Evolutionary conservation across 2,113 vertebrate genomes (phyloP).

Genomic region (Piaya cayana): DNA sequence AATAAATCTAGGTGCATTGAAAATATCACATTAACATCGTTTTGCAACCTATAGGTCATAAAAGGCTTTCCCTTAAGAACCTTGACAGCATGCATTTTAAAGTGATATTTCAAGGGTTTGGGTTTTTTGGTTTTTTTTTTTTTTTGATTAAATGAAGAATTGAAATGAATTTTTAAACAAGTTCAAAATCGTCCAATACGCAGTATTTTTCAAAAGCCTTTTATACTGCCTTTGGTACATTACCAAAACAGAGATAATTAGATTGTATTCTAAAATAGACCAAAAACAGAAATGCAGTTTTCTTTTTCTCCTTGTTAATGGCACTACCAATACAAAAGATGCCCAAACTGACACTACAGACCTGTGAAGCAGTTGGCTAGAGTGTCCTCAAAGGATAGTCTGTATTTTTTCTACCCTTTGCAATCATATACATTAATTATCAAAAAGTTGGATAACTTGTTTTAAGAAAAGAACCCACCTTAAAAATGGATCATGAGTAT

Average conservation of each 20-base stretch:
- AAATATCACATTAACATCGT: slow-evolving; percentile 30
- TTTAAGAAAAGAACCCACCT: slow-evolving; percentile 76
- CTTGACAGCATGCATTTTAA: slow-evolving; percentile 52
- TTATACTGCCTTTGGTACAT: background rate
- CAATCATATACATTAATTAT: slow-evolving; percentile 69
- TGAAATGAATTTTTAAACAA: slow-evolving; percentile 40
- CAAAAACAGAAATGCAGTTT: slow-evolving; percentile 65
- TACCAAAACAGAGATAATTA: background rate
- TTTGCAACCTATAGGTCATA: slow-evolving; percentile 47
- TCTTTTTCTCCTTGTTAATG: slow-evolving; percentile 64
- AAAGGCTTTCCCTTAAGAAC: background rate
- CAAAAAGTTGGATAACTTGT: slow-evolving; percentile 72
- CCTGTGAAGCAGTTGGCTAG: slow-evolving; percentile 63
- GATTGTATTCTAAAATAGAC: slow-evolving; percentile 58
- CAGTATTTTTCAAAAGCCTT: slow-evolving; percentile 52
- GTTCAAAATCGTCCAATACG: slow-evolving; percentile 11
- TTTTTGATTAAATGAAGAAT: slow-evolving; percentile 8
- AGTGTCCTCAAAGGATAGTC: slow-evolving; percentile 56
- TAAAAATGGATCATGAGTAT: slow-evolving; percentile 74
- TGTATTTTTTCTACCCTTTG: slow-evolving; percentile 52
- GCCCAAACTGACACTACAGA: slow-evolving; percentile 67
- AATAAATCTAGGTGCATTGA: slow-evolving; percentile 7
- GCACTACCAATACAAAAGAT: slow-evolving; percentile 73
- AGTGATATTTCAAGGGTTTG: slow-evolving; percentile 19
- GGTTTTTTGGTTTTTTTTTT: no score